These are phyloP conservation scores for Fulica atra DNA, from an alignment of 2,113 vertebrate genomes.

Conservation along the genomic window DNA sequence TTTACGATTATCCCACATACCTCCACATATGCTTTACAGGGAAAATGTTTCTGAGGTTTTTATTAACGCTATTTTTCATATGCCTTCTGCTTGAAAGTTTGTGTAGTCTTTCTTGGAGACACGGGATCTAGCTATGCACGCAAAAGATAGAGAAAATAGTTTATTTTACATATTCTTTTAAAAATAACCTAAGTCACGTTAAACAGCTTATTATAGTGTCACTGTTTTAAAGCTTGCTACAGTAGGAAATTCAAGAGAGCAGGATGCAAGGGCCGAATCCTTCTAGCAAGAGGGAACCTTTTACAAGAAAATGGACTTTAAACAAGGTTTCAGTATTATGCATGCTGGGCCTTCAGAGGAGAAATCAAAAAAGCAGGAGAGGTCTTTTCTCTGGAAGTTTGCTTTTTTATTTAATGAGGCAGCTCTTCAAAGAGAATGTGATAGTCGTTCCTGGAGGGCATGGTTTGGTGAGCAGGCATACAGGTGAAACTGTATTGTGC, in stretches of 20 bases:
- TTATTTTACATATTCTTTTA: background rate
- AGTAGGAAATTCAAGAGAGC: background rate
- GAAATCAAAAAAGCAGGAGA: slow-evolving; percentile 40
- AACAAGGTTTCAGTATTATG: slow-evolving; percentile 21
- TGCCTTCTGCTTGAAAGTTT: background rate
- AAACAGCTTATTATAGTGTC: background rate
- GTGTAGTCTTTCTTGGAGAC: background rate
- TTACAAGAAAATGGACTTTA: slow-evolving; percentile 36
- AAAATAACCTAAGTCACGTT: background rate
- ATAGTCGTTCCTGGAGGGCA: slow-evolving; percentile 64
- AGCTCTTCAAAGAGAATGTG: slow-evolving; percentile 61
- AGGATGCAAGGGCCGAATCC: background rate
- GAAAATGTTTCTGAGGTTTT: background rate
- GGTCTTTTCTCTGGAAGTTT: slow-evolving; percentile 36
- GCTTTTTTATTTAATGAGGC: slow-evolving; percentile 62
- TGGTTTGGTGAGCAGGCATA: slow-evolving; percentile 28
- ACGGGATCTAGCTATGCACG: background rate
- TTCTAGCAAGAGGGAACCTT: background rate
- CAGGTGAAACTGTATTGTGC: slow-evolving; percentile 50
- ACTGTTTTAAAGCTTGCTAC: background rate
- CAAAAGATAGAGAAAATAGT: background rate
- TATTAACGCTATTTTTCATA: slow-evolving; percentile 44
- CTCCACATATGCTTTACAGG: background rate
- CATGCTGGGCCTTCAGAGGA: slow-evolving; percentile 13
- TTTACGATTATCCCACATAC: background rate